phyloP scores from a whole-genome alignment of 2,888 invertebrate genomes.

The Acrobasis consociella region DNA sequence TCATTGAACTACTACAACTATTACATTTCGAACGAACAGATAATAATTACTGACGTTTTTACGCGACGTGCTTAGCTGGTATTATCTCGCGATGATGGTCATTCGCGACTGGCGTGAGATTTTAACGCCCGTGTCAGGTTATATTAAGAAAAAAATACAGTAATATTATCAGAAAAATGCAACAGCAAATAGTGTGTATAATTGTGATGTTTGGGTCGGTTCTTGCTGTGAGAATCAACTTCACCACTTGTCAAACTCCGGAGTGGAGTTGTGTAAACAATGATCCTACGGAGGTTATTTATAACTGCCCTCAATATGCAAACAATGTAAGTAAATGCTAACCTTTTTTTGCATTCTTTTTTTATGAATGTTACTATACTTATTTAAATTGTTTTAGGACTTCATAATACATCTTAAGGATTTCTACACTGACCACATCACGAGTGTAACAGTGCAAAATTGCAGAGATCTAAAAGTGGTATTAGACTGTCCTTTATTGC shows the following conservation, averaged over 20 bases:
- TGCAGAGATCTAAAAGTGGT: slow-evolving; percentile 74
- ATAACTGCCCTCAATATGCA: slow-evolving; percentile 54
- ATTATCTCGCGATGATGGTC: slow-evolving; percentile 63
- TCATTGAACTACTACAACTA: slow-evolving; percentile 43
- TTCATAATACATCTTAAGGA: slow-evolving; percentile 75
- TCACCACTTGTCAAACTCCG: slow-evolving; percentile 64
- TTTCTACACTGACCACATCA: slow-evolving; percentile 72
- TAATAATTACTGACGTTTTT: slow-evolving; percentile 47
- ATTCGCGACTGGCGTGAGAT: slow-evolving; percentile 51
- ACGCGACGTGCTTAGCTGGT: slow-evolving; percentile 45
- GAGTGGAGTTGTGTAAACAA: slow-evolving; percentile 74
- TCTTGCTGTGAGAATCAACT: slow-evolving; percentile 62
- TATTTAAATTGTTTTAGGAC: slow-evolving; percentile 69
- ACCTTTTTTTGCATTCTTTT: too few relatives aligned
- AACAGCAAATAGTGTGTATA: slow-evolving; percentile 32
- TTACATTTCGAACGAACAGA: slow-evolving; percentile 40
- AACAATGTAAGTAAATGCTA: slow-evolving; percentile 60
- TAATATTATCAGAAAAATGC: slow-evolving; percentile 42
- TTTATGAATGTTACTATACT: neutral
- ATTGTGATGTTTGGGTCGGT: slow-evolving; percentile 41
- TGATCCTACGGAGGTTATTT: slow-evolving; percentile 59
- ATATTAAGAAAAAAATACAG: slow-evolving; percentile 34
- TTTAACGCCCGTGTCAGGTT: slow-evolving; percentile 44
- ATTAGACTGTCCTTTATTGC: slow-evolving; percentile 72
- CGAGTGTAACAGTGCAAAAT: slow-evolving; percentile 71